Evolutionary conservation across 1,140 invertebrate genomes (phyloP), one percentile per base, ranked within the genome.

Genomic region (Panagrolaimus sp.): DNA sequence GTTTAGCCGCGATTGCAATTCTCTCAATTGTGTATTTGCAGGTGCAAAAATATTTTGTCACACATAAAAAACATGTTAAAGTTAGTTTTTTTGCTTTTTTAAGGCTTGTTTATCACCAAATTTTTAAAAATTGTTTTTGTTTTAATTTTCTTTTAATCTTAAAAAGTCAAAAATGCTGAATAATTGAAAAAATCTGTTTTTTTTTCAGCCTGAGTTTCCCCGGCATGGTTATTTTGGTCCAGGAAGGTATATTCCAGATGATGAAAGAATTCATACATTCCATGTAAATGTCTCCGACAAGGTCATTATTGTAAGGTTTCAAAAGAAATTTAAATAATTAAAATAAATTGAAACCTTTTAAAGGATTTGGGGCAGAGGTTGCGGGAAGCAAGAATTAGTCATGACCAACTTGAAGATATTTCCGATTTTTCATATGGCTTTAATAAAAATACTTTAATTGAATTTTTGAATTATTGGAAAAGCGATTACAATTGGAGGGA

Each of bases 341-440:
- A 15, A n/a, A 10, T 55, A 10, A 9, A 58, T n/a, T 1, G 8
- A 12, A 58, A 2, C 14, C 21, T 21, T 38, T 55, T 78, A 44
- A 14, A 77, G 76, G 88, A 90, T 76, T 83, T 91, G 0, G 87
- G 87, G 77, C 70, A 83, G 1, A 84, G 89, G 55, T 82, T 91
- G 1, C 84, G 86, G 62, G 83, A 86, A 28, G 84, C 87, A 38
- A 63, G 78, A 12, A 80, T 86, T 9, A 79, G 84, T 28, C 85
- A 89, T 10, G 84, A 85, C 8, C 88, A 90, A 1, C 76, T 92
- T 64, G 88, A 90, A 81, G 88, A 87, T 21, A 84, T 87, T 6
- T n/a, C 64, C n/a, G 87, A 87, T 52, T 92, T 91, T 73, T 83
- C 88, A 67, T 92, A 92, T 82, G 91, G 91, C 8, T 89, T 92